Percentiles rank a stretch among this genome's conserved stretches.
Evolutionary conservation across 2,797 vertebrate genomes (phyloP).

Genomic region (Labroides dimidiatus): DNA sequence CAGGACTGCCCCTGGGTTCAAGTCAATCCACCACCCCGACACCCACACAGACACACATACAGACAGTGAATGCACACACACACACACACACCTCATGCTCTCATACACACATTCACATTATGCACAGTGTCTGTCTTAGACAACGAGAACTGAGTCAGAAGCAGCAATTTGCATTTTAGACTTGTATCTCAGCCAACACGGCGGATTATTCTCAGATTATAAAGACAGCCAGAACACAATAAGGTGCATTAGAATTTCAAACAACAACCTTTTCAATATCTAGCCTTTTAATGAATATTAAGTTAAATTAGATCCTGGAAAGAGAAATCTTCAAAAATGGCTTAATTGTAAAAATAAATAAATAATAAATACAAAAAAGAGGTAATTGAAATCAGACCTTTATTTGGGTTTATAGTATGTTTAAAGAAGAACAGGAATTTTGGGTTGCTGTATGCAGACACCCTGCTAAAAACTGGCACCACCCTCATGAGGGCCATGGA

Average conservation of each 20-base stretch:
- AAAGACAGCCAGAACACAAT: constrained; percentile 3
- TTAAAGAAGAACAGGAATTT: too few species aligned
- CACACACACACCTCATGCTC: constrained; percentile 15
- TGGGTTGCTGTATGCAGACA: too few species aligned
- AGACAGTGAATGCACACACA: background rate
- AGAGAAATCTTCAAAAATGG: too few species aligned
- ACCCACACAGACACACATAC: constrained; percentile 32
- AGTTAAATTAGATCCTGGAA: background rate
- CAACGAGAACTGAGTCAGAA: constrained; percentile 40
- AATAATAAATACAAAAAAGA: too few species aligned
- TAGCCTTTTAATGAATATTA: background rate
- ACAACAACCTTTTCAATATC: background rate
- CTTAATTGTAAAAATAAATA: too few species aligned
- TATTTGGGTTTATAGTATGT: too few species aligned
- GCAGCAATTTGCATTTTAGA: constrained; percentile 49
- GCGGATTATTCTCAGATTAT: constrained; percentile 16
- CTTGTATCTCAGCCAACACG: constrained; percentile 36
- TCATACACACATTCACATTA: constrained; percentile 25
- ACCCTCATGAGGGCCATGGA: background rate
- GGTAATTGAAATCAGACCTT: too few species aligned
- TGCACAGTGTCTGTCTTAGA: constrained; percentile 45
- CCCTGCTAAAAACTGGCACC: background rate
- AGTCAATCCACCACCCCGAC: constrained; percentile 65
- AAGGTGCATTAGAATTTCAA: background rate
- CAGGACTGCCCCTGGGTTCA: constrained; percentile 74